A percentile compares a stretch with the other conserved stretches of the same genome.
phyloP scores from a whole-genome alignment of 2,113 vertebrate species.

The Laticauda colubrina region DNA sequence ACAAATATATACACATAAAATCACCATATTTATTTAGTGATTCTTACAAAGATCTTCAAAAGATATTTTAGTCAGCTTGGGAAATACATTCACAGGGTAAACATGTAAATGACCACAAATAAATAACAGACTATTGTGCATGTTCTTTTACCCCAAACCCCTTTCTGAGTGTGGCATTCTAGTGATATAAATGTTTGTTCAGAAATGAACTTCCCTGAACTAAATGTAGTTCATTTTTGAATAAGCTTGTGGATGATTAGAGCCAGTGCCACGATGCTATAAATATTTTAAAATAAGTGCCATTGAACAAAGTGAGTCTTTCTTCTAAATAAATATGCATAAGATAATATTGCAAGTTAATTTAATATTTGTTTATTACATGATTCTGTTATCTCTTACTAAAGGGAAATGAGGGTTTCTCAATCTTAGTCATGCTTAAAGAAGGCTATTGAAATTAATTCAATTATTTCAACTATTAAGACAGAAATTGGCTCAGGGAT shows the following conservation, averaged over 20 bases:
- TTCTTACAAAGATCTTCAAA: not conserved
- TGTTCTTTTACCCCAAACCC: not conserved
- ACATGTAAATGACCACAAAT: not conserved
- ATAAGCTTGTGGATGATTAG: not conserved
- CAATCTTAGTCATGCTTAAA: not conserved
- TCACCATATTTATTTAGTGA: not conserved
- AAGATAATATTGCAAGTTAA: not conserved
- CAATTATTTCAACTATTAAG: not conserved
- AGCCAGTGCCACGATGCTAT: not conserved
- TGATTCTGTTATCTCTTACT: not conserved
- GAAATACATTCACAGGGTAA: not conserved
- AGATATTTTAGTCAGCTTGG: not conserved
- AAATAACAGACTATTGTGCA: not conserved
- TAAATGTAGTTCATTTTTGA: not conserved
- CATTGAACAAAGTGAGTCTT: not conserved
- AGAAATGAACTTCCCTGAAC: not conserved
- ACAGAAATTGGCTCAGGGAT: not conserved
- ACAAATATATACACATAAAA: not conserved
- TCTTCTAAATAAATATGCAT: not conserved
- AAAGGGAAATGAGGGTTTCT: not conserved
- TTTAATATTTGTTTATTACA: not conserved
- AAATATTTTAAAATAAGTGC: not conserved
- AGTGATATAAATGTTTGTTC: not conserved
- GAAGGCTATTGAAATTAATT: constrained; percentile 1
- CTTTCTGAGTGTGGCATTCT: not conserved